Evolutionary conservation across 2,797 vertebrate genomes (phyloP), one percentile per base, ranked within the genome.

Genomic region (Neosilurus hyrtlii): DNA sequence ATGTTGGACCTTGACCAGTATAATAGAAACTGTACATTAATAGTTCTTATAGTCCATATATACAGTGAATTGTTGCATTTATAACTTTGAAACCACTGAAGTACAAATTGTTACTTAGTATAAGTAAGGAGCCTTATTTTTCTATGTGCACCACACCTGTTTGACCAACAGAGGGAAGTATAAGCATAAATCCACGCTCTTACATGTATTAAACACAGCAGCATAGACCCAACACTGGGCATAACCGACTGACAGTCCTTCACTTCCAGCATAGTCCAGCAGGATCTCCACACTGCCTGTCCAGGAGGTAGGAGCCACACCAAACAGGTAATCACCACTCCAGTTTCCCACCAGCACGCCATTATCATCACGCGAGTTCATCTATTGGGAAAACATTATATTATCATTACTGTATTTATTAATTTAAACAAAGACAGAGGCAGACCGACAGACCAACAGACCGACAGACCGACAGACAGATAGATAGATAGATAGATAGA

Each of bases 141-240:
- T 26, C 24, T 30, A n/a, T 56, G 24, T 73, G 15, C 54, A 0
- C 30, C 30, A 15, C 49, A 54, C 11, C 30, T 7, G 0, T 76
- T 68, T 61, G 20, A 59, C 12, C 62, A 81, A 20, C 18, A 86
- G 83, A 79, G 61, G 79, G 71, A 65, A 74, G 35, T 78, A 30
- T 35, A 51, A 20, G n/a, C 37, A 59, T 59, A 0, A 37, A 43
- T n/a, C 49, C 56, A 62, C 67, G 16, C 65, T 87, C 97, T 95
- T 93, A 99, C 98, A 97, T 0, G 96, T 96, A 89, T 97, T 99
- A 91, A 99, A 97, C 89, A 99, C 97, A 2, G 95, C 97, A 0
- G 98, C 96, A 30, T 96, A 99, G 90, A 99, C 98, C 98, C 97
- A 99, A 91, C 98, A 99, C 87, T 99, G 98, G 30, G 97, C 96